Percentiles rank a stretch among this genome's conserved stretches.
Conservation (phyloP, 1,140 invertebrate species). For the Lordiphosa stackelbergi region DNA sequence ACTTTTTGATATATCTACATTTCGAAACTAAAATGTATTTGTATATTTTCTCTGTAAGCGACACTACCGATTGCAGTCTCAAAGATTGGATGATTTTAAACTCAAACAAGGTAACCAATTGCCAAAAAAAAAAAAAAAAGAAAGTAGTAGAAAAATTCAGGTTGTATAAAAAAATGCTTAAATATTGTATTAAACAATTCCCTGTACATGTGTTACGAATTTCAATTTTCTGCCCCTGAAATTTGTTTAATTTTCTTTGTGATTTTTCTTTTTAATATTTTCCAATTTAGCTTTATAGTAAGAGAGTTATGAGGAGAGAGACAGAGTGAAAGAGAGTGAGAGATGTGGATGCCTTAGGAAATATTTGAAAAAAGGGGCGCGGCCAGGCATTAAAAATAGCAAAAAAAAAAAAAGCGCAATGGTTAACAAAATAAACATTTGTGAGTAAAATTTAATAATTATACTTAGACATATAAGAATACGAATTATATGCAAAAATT, state of each 20-base stretch:
- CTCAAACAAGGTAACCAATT: conserved; percentile 59
- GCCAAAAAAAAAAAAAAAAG: conserved; percentile 52
- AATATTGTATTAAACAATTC: conserved; percentile 38
- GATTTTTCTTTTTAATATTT: conserved; percentile 41
- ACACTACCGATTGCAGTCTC: conserved; percentile 65
- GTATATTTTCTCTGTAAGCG: conserved; percentile 51
- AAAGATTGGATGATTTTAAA: conserved; percentile 67
- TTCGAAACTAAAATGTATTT: conserved; percentile 17
- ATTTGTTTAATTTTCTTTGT: conserved; percentile 38
- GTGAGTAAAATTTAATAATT: conserved; percentile 64
- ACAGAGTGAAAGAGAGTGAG: background rate
- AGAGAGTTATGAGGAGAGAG: background rate
- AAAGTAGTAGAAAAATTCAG: conserved; percentile 37
- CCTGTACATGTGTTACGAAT: conserved; percentile 60
- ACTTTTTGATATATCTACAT: conserved; percentile 59
- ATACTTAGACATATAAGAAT: conserved; percentile 50
- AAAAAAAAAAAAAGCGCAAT: conserved; percentile 47
- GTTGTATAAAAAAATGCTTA: conserved; percentile 39
- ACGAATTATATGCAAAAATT: conserved; percentile 56
- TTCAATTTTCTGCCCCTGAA: conserved; percentile 34
- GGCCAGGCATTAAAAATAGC: background rate
- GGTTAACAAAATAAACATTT: conserved; percentile 68
- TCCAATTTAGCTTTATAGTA: conserved; percentile 41
- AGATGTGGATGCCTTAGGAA: conserved; percentile 38
- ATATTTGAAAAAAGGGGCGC: background rate